Base-by-base conservation (phyloP, 2,888 invertebrate species). In the Ramazzottius varieornatus region DNA sequence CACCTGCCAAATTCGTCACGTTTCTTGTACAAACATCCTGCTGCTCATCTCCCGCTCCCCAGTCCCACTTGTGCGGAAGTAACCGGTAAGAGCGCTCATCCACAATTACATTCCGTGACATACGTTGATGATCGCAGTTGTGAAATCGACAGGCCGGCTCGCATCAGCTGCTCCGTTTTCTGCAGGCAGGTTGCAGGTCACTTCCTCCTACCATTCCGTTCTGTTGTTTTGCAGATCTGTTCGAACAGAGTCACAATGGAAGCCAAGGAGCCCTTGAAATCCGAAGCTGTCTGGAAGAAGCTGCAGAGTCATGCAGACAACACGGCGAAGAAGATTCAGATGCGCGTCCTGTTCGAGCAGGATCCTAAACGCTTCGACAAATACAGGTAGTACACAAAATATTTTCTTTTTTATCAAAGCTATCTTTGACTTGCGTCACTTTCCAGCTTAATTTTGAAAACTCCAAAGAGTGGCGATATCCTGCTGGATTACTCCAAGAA, bases 401-500 rank as follows among this genome's bases (percentile, higher is more conserved):
- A 24, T 64, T 40, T 40, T 40, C 40, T 32, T 16, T 34, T 33
- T 64, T 64, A 33, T 40, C 40, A 40, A n/a, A n/a, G n/a, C n/a
- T n/a, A n/a, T n/a, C n/a, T n/a, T n/a, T n/a, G n/a, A n/a, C n/a
- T 63, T 68, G 4, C 20, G 64, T 16, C 13, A 32, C 63, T 33
- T 66, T 75, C 46, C 75, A 91, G 90, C 75, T 78, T 86, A 68
- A 81, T 80, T 65, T 76, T 92, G 66, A 75, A 80, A 40, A 90
- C 90, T 0, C 87, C 88, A 2, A 80, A 82, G 67, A 89, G 91
- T 81, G 94, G 94, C 4, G 85, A 88, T 33, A 84, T 96, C 71
- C 81, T 98, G 46, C 75, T 98, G 71, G 98, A 99, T 78, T 98
- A 86, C 78, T 96, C 96, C 20, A 98, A 98, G 79, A 98, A 98